Percentiles rank a stretch among this genome's conserved stretches.
phyloP scores from a whole-genome alignment of 2,113 vertebrate genomes.

The Chloropsis cyanopogon region DNA sequence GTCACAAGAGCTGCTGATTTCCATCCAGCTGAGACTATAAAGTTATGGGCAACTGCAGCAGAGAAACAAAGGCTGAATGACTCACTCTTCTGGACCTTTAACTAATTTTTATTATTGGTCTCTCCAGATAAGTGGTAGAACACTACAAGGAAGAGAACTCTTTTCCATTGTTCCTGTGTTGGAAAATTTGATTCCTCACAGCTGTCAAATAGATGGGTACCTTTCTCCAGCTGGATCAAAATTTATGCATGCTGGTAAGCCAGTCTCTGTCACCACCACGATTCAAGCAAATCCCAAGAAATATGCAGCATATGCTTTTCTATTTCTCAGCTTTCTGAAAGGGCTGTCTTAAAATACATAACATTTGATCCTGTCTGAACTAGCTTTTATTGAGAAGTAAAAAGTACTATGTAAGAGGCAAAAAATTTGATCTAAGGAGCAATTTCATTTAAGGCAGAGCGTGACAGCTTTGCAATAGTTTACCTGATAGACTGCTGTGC shows the following conservation, averaged over 20 bases:
- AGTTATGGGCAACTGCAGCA: neutral
- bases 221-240: neutral
- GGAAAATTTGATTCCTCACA: neutral
- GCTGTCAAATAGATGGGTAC: neutral
- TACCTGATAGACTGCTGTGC: neutral
- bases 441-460: neutral
- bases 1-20: neutral
- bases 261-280: neutral
- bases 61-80: neutral
- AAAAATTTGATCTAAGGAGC: neutral
- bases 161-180: neutral
- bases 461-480: neutral
- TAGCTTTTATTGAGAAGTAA: constrained; percentile 32
- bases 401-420: constrained; percentile 1
- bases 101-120: neutral
- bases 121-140: neutral
- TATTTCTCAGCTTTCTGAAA: constrained; percentile 29
- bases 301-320: neutral
- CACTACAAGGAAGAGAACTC: neutral
- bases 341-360: neutral
- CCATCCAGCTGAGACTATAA: neutral
- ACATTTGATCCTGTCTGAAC: neutral
- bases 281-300: neutral
- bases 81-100: neutral
- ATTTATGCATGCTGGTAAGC: neutral